Evolutionary conservation across 1,140 invertebrate genomes (phyloP), one percentile per base, ranked within the genome.

Genomic region (Idris sp.): DNA sequence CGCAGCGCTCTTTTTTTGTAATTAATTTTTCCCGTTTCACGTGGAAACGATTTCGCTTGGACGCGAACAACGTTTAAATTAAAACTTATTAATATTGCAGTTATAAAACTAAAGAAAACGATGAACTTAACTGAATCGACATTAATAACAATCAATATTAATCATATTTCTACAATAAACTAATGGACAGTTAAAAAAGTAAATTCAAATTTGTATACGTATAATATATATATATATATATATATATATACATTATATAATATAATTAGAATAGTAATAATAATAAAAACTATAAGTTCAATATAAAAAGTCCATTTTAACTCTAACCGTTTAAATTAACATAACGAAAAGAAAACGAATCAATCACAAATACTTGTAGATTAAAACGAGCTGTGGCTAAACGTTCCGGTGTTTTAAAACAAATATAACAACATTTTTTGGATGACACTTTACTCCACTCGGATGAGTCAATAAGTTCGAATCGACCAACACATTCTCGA

Each of bases 51-150:
- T 44, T 61, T 64, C 38, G 33, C 49, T 38, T 44, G 14, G 38
- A 67, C 54, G 61, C 54, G 35, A 67, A 48, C 61, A 74, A 74
- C 54, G 62, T 67, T 19, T 46, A 31, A 67, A 61, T 53, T 73
- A 65, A 73, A 73, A 56, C 38, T 61, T 53, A 74, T 56, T 5
- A 10, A 62, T 73, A 35, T 56, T 46, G 14, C 36, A 59, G n/a
- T 36, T 58, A 28, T 9, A 46, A 10, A 74, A 61, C 51, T 65
- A 53, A 65, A 71, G 40, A 72, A 64, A 72, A 68, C 65, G 41
- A 62, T 35, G 19, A 58, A 61, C 59, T 28, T 38, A 61, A 64
- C 40, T 64, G 30, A 62, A 43, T 54, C 41, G 48, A 49, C 49
- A 22, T 54, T 51, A 6, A 28, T 61, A 74, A 74, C 61, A 59